phyloP scores from a whole-genome alignment of 1,140 invertebrate species.

The Paralvinella palmiformis region DNA sequence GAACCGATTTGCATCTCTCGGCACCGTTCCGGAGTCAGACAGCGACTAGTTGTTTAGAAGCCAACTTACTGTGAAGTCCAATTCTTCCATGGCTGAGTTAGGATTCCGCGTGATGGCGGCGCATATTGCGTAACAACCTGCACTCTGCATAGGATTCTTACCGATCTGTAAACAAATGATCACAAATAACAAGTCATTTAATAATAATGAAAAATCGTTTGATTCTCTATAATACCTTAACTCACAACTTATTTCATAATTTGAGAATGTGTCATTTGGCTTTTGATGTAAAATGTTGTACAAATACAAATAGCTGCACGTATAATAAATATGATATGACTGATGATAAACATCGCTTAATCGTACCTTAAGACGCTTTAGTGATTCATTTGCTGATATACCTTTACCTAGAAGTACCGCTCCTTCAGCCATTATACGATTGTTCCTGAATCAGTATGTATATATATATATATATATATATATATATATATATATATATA shows the following conservation, averaged over 20 bases:
- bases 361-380: slow-evolving; percentile 43
- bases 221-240: too few species aligned
- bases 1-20: background rate
- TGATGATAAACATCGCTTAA: too few species aligned
- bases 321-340: too few species aligned
- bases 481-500: too few species aligned
- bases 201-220: too few species aligned
- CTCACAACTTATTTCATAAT: too few species aligned
- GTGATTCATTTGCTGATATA: slow-evolving; percentile 40
- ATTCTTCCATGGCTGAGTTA: slow-evolving; percentile 33
- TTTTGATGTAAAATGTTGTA: too few species aligned
- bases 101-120: slow-evolving; percentile 45
- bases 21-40: too few species aligned
- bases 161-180: slow-evolving; percentile 45
- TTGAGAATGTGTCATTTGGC: too few species aligned
- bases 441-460: slow-evolving; percentile 48
- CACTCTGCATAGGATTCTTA: slow-evolving; percentile 49
- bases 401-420: slow-evolving; percentile 47
- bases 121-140: slow-evolving; percentile 48
- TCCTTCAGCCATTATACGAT: slow-evolving; percentile 47
- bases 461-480: too few species aligned
- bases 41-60: too few species aligned
- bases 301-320: too few species aligned
- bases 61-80: slow-evolving; percentile 45
- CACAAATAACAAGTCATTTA: background rate